phyloP scores from a whole-genome alignment of 2,797 vertebrate genomes.

The Pipistrellus pygmaeus region DNA sequence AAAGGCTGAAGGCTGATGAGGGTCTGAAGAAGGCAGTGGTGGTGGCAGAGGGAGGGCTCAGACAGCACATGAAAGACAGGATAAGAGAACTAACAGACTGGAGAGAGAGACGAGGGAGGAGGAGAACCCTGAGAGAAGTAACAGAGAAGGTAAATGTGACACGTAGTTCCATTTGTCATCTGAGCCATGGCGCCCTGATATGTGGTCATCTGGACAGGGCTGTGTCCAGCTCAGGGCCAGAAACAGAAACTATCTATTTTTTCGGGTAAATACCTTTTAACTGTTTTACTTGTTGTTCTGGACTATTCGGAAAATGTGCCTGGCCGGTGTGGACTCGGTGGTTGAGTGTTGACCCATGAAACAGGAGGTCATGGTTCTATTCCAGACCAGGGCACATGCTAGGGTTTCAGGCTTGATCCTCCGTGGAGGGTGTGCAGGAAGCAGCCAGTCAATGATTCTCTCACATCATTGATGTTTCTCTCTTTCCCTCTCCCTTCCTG shows the following conservation, averaged over 20 bases:
- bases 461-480: too few species aligned
- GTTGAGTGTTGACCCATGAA: too few species aligned
- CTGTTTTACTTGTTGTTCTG: background rate
- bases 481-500: too few species aligned
- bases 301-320: background rate
- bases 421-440: too few species aligned
- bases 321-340: too few species aligned
- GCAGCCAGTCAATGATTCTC: too few species aligned
- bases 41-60: background rate
- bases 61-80: background rate
- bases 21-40: background rate
- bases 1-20: background rate
- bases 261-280: background rate
- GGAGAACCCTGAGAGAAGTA: background rate
- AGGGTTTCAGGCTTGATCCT: too few species aligned
- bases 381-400: too few species aligned
- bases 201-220: background rate
- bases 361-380: too few species aligned
- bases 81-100: background rate
- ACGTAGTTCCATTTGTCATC: background rate
- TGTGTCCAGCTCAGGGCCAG: background rate
- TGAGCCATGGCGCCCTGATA: background rate
- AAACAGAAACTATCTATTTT: background rate
- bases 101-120: background rate
- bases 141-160: background rate